These are phyloP conservation scores for Cephalopachus bancanus DNA, from an alignment of 2,797 vertebrate species.

Conservation along the genomic window DNA sequence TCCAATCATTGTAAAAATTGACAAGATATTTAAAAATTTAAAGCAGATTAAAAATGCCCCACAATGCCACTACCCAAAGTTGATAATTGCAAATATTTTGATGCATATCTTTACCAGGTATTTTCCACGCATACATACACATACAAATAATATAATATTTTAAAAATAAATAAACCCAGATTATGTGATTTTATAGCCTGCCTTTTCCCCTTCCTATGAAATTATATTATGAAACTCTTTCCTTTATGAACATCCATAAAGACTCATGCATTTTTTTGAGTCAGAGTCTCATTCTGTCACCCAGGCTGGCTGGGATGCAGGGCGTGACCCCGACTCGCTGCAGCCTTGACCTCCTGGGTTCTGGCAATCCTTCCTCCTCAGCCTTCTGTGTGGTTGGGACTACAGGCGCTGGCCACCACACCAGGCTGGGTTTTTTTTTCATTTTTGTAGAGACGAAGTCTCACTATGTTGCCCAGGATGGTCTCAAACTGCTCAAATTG, in stretches of 20 bases:
- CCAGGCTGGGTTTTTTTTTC: too few relatives aligned
- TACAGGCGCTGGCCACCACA: too few relatives aligned
- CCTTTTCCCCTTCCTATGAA: background rate
- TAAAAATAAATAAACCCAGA: background rate
- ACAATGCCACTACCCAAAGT: background rate
- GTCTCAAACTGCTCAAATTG: too few relatives aligned
- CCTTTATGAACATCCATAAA: background rate
- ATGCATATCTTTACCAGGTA: background rate
- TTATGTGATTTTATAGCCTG: background rate
- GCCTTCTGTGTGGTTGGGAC: too few relatives aligned
- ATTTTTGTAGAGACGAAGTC: too few relatives aligned
- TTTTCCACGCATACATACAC: background rate
- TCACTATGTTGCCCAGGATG: too few relatives aligned
- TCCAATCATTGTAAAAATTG: background rate
- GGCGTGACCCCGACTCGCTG: too few relatives aligned
- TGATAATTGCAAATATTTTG: background rate
- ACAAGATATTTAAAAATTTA: conserved; percentile 22
- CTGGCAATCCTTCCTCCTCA: too few relatives aligned
- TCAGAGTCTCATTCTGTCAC: too few relatives aligned
- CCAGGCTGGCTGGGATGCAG: too few relatives aligned
- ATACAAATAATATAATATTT: background rate
- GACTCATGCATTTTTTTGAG: background rate
- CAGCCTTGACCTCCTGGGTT: too few relatives aligned
- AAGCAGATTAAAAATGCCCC: conserved; percentile 15
- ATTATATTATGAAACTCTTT: background rate